Percentiles rank a stretch among this genome's conserved stretches.
Conservation (phyloP, 1,140 invertebrate species). For the Conopomorpha cramerella region DNA sequence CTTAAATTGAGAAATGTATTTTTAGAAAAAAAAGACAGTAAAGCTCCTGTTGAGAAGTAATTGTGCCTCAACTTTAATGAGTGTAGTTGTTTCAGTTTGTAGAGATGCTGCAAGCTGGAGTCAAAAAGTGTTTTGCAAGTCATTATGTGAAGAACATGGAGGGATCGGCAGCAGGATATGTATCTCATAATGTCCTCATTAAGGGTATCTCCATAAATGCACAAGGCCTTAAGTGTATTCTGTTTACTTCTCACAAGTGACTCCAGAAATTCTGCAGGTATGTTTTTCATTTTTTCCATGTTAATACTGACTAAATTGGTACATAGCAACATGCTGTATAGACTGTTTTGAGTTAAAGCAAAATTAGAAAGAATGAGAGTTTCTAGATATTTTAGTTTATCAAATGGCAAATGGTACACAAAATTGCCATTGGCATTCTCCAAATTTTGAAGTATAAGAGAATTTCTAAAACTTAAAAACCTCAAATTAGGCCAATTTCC, state of each 20-base stretch:
- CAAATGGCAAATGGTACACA: constrained; percentile 54
- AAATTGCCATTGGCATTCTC: constrained; percentile 50
- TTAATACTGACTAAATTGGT: constrained; percentile 50
- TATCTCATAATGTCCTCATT: constrained; percentile 53
- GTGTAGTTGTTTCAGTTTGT: constrained; percentile 45
- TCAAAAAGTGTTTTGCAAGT: constrained; percentile 59
- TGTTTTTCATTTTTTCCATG: constrained; percentile 62
- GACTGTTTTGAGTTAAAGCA: constrained; percentile 46
- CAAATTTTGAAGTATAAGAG: constrained; percentile 45
- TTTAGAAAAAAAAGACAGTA: constrained; percentile 51
- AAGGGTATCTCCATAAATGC: constrained; percentile 56
- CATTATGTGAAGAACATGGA: constrained; percentile 54
- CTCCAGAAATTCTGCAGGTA: constrained; percentile 52
- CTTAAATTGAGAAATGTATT: constrained; percentile 51
- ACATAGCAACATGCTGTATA: constrained; percentile 54
- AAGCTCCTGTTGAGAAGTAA: constrained; percentile 53
- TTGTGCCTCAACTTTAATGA: constrained; percentile 56
- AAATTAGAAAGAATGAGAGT: constrained; percentile 55
- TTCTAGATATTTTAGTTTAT: constrained; percentile 45
- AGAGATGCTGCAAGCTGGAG: constrained; percentile 49
- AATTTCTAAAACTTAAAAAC: constrained; percentile 57
- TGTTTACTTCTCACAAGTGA: constrained; percentile 45
- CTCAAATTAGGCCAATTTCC: constrained; percentile 53
- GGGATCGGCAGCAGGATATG: constrained; percentile 44
- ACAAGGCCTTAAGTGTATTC: constrained; percentile 37